These are phyloP conservation scores for Drosophila monieri DNA, from an alignment of 2,888 invertebrate genomes.

Conservation along the genomic window DNA sequence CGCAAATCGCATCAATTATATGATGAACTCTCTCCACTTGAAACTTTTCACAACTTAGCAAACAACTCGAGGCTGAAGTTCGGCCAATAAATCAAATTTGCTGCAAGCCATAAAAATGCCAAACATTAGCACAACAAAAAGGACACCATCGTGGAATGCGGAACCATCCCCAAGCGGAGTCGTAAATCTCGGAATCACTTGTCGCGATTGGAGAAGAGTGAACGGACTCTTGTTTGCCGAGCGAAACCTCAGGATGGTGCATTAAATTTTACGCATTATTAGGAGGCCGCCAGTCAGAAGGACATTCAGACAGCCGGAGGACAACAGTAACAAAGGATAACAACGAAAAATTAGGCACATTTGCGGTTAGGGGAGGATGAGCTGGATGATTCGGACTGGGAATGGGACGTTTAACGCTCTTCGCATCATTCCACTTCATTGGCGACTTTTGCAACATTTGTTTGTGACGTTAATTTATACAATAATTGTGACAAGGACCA, in stretches of 20 bases:
- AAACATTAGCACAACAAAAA: constrained; percentile 77
- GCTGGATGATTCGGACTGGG: background rate
- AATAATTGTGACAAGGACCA: constrained; percentile 79
- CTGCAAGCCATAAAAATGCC: constrained; percentile 71
- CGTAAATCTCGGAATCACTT: constrained; percentile 83
- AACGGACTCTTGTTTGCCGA: constrained; percentile 24
- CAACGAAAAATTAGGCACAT: constrained; percentile 78
- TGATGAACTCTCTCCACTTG: constrained; percentile 61
- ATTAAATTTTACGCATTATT: constrained; percentile 43
- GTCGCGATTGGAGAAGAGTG: constrained; percentile 68
- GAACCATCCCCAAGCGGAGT: constrained; percentile 43
- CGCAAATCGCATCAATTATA: constrained; percentile 76
- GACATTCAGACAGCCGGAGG: constrained; percentile 68
- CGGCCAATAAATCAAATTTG: constrained; percentile 74
- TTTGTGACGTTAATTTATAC: constrained; percentile 84
- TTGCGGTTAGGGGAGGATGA: constrained; percentile 53
- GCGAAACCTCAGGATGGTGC: constrained; percentile 39
- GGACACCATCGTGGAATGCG: constrained; percentile 23
- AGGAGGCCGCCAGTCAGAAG: constrained; percentile 36
- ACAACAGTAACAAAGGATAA: constrained; percentile 65
- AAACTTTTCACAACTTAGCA: constrained; percentile 57
- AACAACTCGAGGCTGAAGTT: constrained; percentile 64
- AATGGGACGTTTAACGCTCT: constrained; percentile 34
- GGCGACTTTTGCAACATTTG: constrained; percentile 84
- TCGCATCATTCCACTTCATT: constrained; percentile 84